Evolutionary conservation across 2,797 vertebrate genomes (phyloP), one percentile per base, ranked within the genome.

Genomic region (Threskiornis aethiopicus): DNA sequence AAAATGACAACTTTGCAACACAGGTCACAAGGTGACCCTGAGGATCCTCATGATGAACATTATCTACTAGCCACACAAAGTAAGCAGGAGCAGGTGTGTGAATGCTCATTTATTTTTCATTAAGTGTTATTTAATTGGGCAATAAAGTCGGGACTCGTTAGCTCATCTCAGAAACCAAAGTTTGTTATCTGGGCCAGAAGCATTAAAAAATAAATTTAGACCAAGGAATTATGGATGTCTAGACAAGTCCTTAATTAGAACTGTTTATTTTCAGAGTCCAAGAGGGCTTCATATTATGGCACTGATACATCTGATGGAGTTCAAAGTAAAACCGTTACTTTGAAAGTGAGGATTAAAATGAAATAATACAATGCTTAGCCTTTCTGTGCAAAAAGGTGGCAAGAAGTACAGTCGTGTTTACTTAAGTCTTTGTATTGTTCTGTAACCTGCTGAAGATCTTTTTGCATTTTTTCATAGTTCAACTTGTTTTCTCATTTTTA

Each of bases 31-130:
- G 99, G 99, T 4, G 99, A 99, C 79, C 97, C 99, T 2, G 99
- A 99, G 87, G 99, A 99, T 87, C 99, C 99, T 44, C 99, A 99
- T 6, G 99, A 99, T 96, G 99, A 99, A 25, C 99, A 99, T 94
- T 99, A 99, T 96, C 98, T 99, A 54, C 97, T 99, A 94, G 98
- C 99, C 71, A 99, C 99, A 14, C 99, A 99, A 97, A 99, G 99
- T 98, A 99, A 99, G 97, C 99, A 99, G 93, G 99, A 99, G 83
- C 99, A 99, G 99, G 99, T 99, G 87, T 47, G 95, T 97, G 69
- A 90, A 75, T 71, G 26, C 44, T 89, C 37, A 6, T 83, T 91
- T 69, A 15, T 41, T 85, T 86, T 90, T 77, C 37, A 54, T 42
- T n/a, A 81, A n/a, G 18, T 67, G 8, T 87, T 37, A 42, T 39